phyloP scores from a whole-genome alignment of 2,113 vertebrate genomes.

The Coracopsis vasa region DNA sequence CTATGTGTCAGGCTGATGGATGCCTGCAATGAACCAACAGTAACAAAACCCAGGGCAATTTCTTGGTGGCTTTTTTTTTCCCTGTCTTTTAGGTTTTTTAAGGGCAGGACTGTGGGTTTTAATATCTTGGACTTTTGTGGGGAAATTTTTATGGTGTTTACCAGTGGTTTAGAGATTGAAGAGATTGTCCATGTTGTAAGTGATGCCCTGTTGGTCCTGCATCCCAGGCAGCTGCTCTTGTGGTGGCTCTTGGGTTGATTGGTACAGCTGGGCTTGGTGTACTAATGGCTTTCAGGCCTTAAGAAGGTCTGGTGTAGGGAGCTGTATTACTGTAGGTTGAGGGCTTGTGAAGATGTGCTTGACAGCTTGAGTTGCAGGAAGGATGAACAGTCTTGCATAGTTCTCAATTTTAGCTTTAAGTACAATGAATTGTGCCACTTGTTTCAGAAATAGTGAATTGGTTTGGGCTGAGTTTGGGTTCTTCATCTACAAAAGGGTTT shows the following conservation, averaged over 20 bases:
- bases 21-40: background rate
- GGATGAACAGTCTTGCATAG: fast-evolving
- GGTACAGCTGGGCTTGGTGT: background rate
- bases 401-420: fast-evolving
- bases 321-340: background rate
- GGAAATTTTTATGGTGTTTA: background rate
- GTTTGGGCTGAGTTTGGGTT: background rate
- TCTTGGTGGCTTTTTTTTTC: background rate
- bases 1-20: background rate
- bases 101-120: background rate
- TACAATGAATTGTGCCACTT: fast-evolving
- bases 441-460: fast-evolving
- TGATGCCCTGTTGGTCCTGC: background rate
- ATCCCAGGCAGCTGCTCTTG: background rate
- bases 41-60: background rate
- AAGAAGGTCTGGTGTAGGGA: background rate
- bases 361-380: background rate
- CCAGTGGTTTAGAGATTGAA: background rate
- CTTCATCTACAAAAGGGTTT: fast-evolving
- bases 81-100: background rate
- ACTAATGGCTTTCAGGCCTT: background rate
- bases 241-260: background rate
- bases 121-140: background rate
- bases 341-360: background rate
- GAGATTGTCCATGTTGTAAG: background rate